These are phyloP conservation scores for Diploscapter pachys DNA, from an alignment of 1,140 invertebrate species.

Conservation along the genomic window DNA sequence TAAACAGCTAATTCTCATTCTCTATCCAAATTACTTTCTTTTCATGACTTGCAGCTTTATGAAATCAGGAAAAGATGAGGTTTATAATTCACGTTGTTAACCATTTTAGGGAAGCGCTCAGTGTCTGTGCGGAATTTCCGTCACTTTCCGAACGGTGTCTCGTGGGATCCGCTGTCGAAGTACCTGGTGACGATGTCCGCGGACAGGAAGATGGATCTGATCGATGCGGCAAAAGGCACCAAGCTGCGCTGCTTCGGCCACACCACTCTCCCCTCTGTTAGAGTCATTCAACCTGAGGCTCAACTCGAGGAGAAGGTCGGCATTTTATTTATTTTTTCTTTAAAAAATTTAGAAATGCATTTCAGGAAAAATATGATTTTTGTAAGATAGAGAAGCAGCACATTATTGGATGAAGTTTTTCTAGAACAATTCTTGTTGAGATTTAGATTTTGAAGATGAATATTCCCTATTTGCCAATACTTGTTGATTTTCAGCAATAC, in stretches of 20 bases:
- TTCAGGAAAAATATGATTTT: background rate
- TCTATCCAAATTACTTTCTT: too few relatives aligned
- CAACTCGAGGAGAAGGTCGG: too few relatives aligned
- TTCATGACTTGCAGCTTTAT: too few relatives aligned
- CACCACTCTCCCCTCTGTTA: background rate
- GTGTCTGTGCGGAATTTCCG: conserved; percentile 29
- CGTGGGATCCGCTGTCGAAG: conserved; percentile 39
- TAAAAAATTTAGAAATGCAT: background rate
- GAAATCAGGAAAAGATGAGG: background rate
- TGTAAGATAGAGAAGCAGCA: too few relatives aligned
- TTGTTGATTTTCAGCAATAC: conserved; percentile 26
- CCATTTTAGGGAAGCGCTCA: conserved; percentile 33
- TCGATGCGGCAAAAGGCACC: conserved; percentile 32
- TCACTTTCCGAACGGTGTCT: conserved; percentile 36
- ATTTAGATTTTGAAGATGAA: background rate
- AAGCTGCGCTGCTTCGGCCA: conserved; percentile 13
- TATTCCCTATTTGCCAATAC: background rate
- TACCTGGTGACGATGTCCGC: conserved; percentile 41
- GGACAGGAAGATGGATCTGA: conserved; percentile 36
- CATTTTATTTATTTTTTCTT: background rate
- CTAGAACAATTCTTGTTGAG: too few relatives aligned
- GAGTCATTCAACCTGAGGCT: too few relatives aligned
- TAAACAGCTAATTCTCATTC: too few relatives aligned
- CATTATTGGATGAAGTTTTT: background rate
- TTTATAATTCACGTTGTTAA: conserved; percentile 4